Evolutionary conservation across 1,140 invertebrate genomes (phyloP), one percentile per base, ranked within the genome.

Genomic region (Melanaphis sacchari): DNA sequence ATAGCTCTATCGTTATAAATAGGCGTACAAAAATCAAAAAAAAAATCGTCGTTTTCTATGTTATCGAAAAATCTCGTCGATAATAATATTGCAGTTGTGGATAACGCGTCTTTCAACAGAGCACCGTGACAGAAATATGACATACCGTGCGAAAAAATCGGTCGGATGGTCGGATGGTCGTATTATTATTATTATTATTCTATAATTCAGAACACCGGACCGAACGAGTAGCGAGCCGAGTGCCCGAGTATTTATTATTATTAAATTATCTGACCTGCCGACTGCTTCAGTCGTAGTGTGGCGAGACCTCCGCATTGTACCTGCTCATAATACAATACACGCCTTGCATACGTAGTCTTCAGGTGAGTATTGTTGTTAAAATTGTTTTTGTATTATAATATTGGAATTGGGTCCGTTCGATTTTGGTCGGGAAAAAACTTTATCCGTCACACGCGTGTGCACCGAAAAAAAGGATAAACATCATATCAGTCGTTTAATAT

Each of bases 381-480:
- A 76, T n/a, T n/a, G 15, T 76, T n/a, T 76, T n/a, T 21, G 4
- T n/a, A 76, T 66, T n/a, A n/a, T 66, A 4, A 18, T 66, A 66
- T 36, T 82, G 31, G 18, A 87, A 87, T 87, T n/a, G 84, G 85
- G 3, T 87, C 85, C 31, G 31, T 46, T 87, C 31, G 43, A 46
- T 87, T 87, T 87, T 2, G 41, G 18, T 15, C 15, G 26, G 36
- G 18, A 5, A n/a, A n/a, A n/a, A 46, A 49, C 31, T 49, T 21
- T 46, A 87, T 9, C 0, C 31, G 11, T 31, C 36, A 24, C 87
- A 38, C 18, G 9, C 4, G n/a, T 15, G 15, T n/a, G 1, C 85
- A 46, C n/a, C 46, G 36, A 91, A 76, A 76, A 43, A 76, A 91
- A 91, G 43, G 66, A 92, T 84, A 92, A 92, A 82, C 90, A 36